Conservation (phyloP, 2,113 vertebrate genomes). For the Poeciliopsis occidentalis region DNA sequence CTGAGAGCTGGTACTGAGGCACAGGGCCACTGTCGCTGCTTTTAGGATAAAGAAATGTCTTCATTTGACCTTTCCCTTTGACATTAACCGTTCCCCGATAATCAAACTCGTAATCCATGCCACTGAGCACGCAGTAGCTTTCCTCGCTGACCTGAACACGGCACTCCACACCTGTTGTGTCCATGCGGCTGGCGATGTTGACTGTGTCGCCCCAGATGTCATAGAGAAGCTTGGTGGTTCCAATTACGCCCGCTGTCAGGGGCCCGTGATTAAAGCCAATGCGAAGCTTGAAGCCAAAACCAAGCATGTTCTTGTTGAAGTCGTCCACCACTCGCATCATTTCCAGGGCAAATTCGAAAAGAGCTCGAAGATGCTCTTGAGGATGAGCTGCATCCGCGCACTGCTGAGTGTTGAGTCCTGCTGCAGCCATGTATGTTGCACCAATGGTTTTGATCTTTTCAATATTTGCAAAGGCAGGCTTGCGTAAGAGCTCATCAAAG, state of each 20-base stretch:
- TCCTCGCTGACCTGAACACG: constrained; percentile 98
- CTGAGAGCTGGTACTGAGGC: constrained; percentile 93
- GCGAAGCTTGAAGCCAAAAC: constrained; percentile 96
- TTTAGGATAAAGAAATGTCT: constrained; percentile 96
- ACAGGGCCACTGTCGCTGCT: constrained; percentile 89
- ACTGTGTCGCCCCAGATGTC: constrained; percentile 99
- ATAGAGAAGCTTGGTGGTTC: constrained; percentile 96
- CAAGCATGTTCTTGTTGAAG: constrained; percentile 99
- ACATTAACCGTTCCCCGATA: constrained; percentile 98
- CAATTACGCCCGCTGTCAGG: constrained; percentile 95
- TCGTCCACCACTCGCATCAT: constrained; percentile 98
- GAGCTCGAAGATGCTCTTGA: constrained; percentile 89
- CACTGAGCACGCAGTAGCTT: constrained; percentile 90
- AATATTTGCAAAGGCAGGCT: constrained; percentile 86
- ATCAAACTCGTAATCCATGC: constrained; percentile 97
- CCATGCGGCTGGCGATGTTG: constrained; percentile 99
- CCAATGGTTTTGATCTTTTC: constrained; percentile 99
- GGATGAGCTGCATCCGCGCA: constrained; percentile 87
- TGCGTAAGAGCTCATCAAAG: constrained; percentile 93
- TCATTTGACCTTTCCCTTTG: constrained; percentile 99
- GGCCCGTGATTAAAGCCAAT: constrained; percentile 98
- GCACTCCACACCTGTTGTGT: constrained; percentile 96
- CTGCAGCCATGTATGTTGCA: constrained; percentile 97
- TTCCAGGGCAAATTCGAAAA: constrained; percentile 96
- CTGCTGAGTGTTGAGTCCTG: constrained; percentile 90